Base-by-base conservation (phyloP, 2,888 invertebrate genomes). In the Pachymerium ferrugineum region DNA sequence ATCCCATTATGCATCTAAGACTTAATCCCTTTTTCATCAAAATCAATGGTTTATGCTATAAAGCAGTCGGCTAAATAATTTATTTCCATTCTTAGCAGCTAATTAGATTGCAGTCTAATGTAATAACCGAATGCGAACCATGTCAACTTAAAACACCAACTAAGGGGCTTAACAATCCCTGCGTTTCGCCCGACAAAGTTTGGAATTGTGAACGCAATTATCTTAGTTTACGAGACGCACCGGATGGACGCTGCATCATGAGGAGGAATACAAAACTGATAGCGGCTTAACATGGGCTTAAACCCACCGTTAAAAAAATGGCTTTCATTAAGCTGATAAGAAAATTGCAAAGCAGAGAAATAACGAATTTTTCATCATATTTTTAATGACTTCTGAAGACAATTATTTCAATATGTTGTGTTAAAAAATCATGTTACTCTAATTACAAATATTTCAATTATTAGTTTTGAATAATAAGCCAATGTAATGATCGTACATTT, bases 81-180 rank as follows among this genome's bases (percentile, higher is more conserved):
- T 62, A 62, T 62, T 62, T 28, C 10, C 62, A 3, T 22, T 28
- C 62, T 62, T 62, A 62, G 62, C 62, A 28, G 25, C 62, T 62
- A 62, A 62, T 62, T 62, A 62, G 25, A 62, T 62, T 62, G 62
- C 62, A 62, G 62, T 62, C 25, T 62, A 62, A 62, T 62, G 62
- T 28, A 62, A 62, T 62, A 62, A 62, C 62, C 28, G 62, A 62
- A 62, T 62, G 14, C 62, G 62, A 62, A 62, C 28, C 25, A 62
- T 28, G 25, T 62, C 62, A 62, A 25, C 12, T 28, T 62, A 62
- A 62, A 62, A 62, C n/a, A n/a, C 62, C 62, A 62, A 62, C 22
- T 62, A 62, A 62, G 28, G 28, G 62, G 62, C 62, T 62, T 62
- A 62, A 62, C 25, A 62, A 62, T 62, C 28, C 28, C 62, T 28